Conservation (phyloP, 2,113 vertebrate species). For the Hypomesus transpacificus region DNA sequence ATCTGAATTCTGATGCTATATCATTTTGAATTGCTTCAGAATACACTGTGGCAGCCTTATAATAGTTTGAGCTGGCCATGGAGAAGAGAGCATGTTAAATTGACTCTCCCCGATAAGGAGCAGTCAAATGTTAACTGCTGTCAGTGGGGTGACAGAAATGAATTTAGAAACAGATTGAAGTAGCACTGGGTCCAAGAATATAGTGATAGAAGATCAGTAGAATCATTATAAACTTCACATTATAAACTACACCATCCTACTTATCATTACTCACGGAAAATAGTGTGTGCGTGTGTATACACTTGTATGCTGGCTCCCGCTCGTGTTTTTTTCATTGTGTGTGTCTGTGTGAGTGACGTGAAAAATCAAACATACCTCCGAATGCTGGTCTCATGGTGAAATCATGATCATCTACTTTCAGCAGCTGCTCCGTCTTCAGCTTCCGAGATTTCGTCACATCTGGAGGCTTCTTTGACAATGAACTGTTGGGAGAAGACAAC, state of each 20-base stretch:
- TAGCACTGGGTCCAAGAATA: too few relatives aligned
- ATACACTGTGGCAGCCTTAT: too few relatives aligned
- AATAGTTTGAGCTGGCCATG: too few relatives aligned
- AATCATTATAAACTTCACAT: too few relatives aligned
- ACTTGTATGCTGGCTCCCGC: not conserved
- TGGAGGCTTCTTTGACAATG: slow-evolving; percentile 79
- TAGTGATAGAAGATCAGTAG: too few relatives aligned
- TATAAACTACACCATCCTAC: not conserved
- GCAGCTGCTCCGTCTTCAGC: slow-evolving; percentile 81
- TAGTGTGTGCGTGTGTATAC: not conserved
- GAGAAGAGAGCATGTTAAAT: too few relatives aligned
- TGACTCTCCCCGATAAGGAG: too few relatives aligned
- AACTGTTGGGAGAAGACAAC: slow-evolving; percentile 64
- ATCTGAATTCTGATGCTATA: too few relatives aligned
- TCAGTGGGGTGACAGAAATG: too few relatives aligned
- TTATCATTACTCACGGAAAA: not conserved
- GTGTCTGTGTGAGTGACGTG: not conserved
- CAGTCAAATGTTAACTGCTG: too few relatives aligned
- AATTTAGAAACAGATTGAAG: too few relatives aligned
- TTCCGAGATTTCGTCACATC: slow-evolving; percentile 83
- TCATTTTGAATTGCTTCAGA: too few relatives aligned
- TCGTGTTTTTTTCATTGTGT: not conserved
- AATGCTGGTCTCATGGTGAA: slow-evolving; percentile 95
- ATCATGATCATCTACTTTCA: slow-evolving; percentile 89
- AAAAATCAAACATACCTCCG: slow-evolving; percentile 73